Conservation (phyloP, 2,113 vertebrate genomes). For the Pachyramphus minor region DNA sequence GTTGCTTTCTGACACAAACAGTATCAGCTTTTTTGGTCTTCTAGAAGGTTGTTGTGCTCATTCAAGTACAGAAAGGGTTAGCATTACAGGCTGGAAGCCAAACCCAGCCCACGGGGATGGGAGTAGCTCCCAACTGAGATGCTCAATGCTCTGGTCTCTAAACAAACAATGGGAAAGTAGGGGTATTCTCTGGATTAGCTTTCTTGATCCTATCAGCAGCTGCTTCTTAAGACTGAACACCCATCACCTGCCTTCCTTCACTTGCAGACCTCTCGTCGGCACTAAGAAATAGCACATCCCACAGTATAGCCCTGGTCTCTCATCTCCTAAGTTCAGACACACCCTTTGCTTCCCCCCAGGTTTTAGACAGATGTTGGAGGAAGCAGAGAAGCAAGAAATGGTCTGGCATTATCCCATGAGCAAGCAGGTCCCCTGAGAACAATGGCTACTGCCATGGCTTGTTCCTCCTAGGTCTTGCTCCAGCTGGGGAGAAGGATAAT, state of each 20-base stretch:
- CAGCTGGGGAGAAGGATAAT: not conserved
- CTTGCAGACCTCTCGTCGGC: not conserved
- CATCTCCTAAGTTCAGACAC: not conserved
- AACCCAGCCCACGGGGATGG: not conserved
- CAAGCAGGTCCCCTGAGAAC: not conserved
- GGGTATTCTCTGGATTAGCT: not conserved
- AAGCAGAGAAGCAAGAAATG: not conserved
- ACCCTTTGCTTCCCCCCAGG: not conserved
- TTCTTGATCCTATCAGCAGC: not conserved
- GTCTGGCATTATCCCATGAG: not conserved
- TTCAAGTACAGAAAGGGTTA: not conserved
- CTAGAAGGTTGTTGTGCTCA: not conserved
- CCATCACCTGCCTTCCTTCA: not conserved
- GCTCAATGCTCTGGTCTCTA: not conserved
- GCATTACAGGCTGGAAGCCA: not conserved
- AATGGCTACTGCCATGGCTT: not conserved
- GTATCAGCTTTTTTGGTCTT: not conserved
- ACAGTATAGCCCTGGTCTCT: not conserved
- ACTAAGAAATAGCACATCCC: not conserved
- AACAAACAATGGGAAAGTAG: not conserved
- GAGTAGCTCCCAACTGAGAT: not conserved
- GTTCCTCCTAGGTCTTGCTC: not conserved
- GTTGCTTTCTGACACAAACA: not conserved
- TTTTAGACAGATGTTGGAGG: not conserved
- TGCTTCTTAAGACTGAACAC: not conserved